These are phyloP conservation scores for Agapostemon virescens DNA, from an alignment of 2,888 invertebrate genomes.

Conservation along the genomic window DNA sequence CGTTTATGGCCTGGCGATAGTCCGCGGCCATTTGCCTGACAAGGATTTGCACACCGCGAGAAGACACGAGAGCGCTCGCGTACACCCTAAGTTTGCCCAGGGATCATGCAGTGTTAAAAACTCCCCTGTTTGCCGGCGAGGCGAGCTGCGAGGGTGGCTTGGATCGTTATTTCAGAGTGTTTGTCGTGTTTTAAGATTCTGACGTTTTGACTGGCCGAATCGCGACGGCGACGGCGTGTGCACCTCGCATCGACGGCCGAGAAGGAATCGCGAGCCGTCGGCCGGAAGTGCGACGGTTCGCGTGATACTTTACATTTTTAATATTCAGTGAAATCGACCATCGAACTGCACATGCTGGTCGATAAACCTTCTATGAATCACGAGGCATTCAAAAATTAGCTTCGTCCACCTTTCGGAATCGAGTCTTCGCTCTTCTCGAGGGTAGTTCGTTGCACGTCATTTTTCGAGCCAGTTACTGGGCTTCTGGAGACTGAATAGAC, in stretches of 20 bases:
- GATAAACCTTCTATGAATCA: background rate
- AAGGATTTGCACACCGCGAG: constrained; percentile 63
- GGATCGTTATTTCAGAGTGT: constrained; percentile 80
- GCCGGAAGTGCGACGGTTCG: background rate
- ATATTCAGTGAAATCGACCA: background rate
- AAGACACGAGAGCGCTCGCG: constrained; percentile 61
- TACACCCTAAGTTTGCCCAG: constrained; percentile 77
- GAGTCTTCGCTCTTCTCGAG: background rate
- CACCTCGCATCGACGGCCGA: constrained; percentile 24
- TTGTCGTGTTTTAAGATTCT: constrained; percentile 80
- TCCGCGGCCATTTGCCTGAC: constrained; percentile 60
- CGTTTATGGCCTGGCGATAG: constrained; percentile 47
- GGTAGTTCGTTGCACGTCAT: no score
- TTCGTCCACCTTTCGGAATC: background rate
- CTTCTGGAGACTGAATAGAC: no score
- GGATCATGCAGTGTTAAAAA: constrained; percentile 80
- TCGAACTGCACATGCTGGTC: background rate
- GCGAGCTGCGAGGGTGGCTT: constrained; percentile 73
- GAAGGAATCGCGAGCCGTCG: background rate
- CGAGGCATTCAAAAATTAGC: background rate
- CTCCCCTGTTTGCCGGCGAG: constrained; percentile 79
- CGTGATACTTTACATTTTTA: background rate
- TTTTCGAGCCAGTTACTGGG: no score
- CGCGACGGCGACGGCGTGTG: constrained; percentile 47
- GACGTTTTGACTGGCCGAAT: constrained; percentile 79